These are phyloP conservation scores for Buceros bicornis DNA, from an alignment of 2,797 vertebrate genomes.

Conservation along the genomic window DNA sequence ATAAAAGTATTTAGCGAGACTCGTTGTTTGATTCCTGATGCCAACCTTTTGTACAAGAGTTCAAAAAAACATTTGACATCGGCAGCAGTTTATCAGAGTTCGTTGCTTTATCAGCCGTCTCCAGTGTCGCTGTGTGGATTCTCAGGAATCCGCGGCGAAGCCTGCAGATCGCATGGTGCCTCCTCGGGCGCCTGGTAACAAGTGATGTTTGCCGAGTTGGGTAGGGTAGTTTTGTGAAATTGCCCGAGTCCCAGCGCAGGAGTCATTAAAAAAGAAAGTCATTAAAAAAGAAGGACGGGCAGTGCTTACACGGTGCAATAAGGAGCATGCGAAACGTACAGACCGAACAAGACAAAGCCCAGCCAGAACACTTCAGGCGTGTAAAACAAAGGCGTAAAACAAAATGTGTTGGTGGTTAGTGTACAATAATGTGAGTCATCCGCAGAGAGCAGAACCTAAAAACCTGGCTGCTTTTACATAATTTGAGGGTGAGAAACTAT, in stretches of 20 bases:
- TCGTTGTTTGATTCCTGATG: conserved; percentile 12
- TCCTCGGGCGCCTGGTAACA: neutral
- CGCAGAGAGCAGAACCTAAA: neutral
- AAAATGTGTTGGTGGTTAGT: conserved; percentile 35
- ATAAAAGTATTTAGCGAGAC: neutral
- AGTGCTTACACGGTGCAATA: neutral
- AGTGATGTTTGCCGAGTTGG: neutral
- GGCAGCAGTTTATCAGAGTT: neutral
- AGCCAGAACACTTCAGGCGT: neutral
- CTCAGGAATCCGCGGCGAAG: neutral
- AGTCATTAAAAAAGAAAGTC: conserved; percentile 4
- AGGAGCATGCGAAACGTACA: neutral
- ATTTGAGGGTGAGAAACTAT: neutral
- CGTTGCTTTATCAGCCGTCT: neutral
- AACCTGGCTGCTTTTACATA: conserved; percentile 1
- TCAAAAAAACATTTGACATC: neutral
- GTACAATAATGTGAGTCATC: conserved; percentile 15
- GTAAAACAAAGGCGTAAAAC: conserved; percentile 44
- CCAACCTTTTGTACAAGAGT: neutral
- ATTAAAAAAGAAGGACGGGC: neutral
- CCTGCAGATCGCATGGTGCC: neutral
- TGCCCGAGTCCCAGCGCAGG: neutral
- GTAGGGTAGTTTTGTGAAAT: neutral
- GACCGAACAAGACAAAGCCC: neutral
- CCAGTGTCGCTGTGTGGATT: neutral